Conservation (phyloP, 2,888 invertebrate species). For the Drosophila hamatofila region DNA sequence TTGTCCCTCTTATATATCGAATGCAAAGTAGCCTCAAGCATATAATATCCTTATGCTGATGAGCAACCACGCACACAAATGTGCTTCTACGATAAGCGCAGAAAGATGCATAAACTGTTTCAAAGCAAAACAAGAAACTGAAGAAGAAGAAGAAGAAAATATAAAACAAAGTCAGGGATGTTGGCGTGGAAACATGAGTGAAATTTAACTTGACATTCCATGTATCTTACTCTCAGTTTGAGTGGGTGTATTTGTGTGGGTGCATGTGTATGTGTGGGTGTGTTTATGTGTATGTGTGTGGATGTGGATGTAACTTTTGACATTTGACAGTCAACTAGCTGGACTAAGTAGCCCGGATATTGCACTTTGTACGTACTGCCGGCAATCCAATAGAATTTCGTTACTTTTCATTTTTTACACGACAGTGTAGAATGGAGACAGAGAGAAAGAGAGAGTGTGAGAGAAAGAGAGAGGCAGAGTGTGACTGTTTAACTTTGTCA, state of each 20-base stretch:
- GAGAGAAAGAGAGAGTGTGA: background rate
- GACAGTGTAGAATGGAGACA: background rate
- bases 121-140: background rate
- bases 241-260: background rate
- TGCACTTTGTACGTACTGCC: slow-evolving; percentile 31
- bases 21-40: slow-evolving; percentile 21
- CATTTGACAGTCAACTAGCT: slow-evolving; percentile 38
- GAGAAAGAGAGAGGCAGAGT: background rate
- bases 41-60: slow-evolving; percentile 2
- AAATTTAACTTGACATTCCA: slow-evolving; percentile 26
- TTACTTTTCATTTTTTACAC: slow-evolving; percentile 15
- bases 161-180: background rate
- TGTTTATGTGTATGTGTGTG: background rate
- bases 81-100: slow-evolving; percentile 9
- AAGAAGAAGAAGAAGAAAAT: background rate
- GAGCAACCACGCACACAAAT: background rate
- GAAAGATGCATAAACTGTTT: slow-evolving; percentile 1
- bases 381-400: slow-evolving; percentile 29
- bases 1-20: slow-evolving; percentile 7
- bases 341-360: slow-evolving; percentile 30
- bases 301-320: slow-evolving; percentile 19
- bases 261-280: background rate
- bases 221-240: background rate
- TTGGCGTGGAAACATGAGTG: slow-evolving; percentile 4
- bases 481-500: slow-evolving; percentile 43